phyloP scores from a whole-genome alignment of 2,797 vertebrate genomes.

The Saxicola maurus region DNA sequence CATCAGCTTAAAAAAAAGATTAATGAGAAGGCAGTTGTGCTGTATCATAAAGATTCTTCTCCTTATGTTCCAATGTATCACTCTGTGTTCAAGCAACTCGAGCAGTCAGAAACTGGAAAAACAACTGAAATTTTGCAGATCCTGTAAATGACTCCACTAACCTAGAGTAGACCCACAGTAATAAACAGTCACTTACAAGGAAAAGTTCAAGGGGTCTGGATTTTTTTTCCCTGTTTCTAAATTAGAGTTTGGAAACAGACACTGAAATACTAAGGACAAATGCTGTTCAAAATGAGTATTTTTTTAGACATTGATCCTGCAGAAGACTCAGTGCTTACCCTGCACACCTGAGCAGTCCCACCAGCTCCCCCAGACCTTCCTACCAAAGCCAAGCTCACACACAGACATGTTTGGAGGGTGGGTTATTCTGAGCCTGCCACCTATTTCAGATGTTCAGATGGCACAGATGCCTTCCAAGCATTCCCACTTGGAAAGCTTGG shows the following conservation, averaged over 20 bases:
- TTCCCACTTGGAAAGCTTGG: background rate
- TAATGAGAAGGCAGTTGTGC: slow-evolving; percentile 79
- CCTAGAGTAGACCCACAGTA: slow-evolving; percentile 3
- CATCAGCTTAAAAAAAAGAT: slow-evolving; percentile 59
- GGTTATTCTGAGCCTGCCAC: background rate
- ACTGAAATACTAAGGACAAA: slow-evolving; percentile 1
- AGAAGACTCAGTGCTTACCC: background rate
- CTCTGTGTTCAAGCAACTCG: slow-evolving; percentile 43
- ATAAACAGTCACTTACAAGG: background rate
- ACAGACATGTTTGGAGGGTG: background rate
- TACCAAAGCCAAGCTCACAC: background rate
- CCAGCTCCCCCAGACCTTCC: background rate
- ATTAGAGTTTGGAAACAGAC: background rate
- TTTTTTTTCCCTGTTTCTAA: slow-evolving; percentile 1
- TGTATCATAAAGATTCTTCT: slow-evolving; percentile 67
- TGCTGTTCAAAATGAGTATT: background rate
- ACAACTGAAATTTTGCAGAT: slow-evolving; percentile 18
- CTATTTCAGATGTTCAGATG: background rate
- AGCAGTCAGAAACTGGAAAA: slow-evolving; percentile 42
- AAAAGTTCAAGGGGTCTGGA: background rate
- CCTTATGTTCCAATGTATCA: slow-evolving; percentile 45
- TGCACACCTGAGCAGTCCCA: background rate
- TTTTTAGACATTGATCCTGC: background rate
- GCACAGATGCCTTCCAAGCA: background rate
- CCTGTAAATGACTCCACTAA: slow-evolving; percentile 7